Evolutionary conservation across 1,140 invertebrate species (phyloP).

Genomic region (Octopus sinensis): DNA sequence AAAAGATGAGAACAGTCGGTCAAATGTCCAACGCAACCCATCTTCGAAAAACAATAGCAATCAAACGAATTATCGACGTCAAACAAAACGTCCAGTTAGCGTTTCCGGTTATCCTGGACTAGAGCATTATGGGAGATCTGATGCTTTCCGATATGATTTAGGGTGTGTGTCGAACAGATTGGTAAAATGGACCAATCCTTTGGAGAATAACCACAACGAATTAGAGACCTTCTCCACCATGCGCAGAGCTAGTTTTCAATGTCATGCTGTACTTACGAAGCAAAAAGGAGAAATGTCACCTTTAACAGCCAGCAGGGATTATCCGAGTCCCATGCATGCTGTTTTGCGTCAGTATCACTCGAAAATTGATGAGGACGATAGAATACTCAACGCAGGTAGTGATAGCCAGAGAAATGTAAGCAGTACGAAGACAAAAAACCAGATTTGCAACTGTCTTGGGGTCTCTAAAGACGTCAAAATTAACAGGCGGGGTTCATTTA

Average conservation of each 20-base stretch:
- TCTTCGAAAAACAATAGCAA: not conserved
- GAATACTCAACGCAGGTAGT: not conserved
- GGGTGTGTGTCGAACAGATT: not conserved
- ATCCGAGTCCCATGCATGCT: constrained; percentile 17
- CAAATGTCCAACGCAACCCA: not conserved
- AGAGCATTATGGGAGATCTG: not conserved
- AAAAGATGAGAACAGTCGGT: not conserved
- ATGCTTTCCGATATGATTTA: not conserved
- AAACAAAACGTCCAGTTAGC: not conserved
- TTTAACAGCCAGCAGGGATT: not conserved
- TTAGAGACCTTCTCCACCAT: constrained; percentile 2
- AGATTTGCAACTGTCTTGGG: not conserved
- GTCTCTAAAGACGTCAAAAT: not conserved
- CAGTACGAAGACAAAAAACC: not conserved
- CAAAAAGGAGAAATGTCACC: not conserved
- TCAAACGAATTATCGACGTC: not conserved
- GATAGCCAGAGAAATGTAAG: not conserved
- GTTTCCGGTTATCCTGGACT: not conserved
- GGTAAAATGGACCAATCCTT: not conserved
- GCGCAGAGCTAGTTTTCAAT: constrained; percentile 13
- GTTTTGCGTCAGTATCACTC: constrained; percentile 7
- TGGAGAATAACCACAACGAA: not conserved
- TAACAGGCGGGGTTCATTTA: not conserved
- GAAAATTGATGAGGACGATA: not conserved
- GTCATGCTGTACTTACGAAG: constrained; percentile 2